Evolutionary conservation across 2,888 invertebrate genomes (phyloP).

Genomic region (Diloba caeruleocephala): DNA sequence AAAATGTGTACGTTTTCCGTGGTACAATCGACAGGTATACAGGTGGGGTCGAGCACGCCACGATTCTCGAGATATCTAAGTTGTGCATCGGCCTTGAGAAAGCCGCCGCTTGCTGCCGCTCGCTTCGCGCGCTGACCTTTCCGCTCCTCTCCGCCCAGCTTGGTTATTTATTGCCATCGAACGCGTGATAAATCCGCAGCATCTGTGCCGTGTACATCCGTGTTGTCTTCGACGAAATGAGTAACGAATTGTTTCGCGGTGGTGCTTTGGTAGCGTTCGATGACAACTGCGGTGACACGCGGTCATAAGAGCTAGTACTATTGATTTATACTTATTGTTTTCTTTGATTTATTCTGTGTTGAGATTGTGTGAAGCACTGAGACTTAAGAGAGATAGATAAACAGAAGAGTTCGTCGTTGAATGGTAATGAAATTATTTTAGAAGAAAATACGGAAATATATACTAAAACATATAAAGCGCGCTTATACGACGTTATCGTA

Average conservation of each 20-base stretch:
- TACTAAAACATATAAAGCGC: too few species aligned
- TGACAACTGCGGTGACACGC: constrained; percentile 49
- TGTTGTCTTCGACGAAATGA: constrained; percentile 69
- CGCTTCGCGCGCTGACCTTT: constrained; percentile 71
- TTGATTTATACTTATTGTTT: constrained; percentile 37
- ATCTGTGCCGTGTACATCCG: constrained; percentile 77
- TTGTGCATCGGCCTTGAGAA: constrained; percentile 82
- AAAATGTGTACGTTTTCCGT: constrained; percentile 53
- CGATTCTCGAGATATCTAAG: constrained; percentile 74
- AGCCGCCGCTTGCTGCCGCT: constrained; percentile 66
- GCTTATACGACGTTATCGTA: too few species aligned
- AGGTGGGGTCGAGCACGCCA: constrained; percentile 76
- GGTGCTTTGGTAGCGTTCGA: constrained; percentile 58
- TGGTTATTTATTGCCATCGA: constrained; percentile 78
- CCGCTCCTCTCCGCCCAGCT: constrained; percentile 69
- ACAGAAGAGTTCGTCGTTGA: constrained; percentile 4
- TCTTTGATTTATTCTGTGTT: constrained; percentile 35
- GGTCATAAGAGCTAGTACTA: constrained; percentile 36
- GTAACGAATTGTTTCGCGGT: constrained; percentile 62
- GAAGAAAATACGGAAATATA: too few species aligned
- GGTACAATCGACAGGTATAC: constrained; percentile 60
- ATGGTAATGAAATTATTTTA: not conserved
- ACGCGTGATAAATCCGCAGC: constrained; percentile 77
- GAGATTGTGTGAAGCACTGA: constrained; percentile 14
- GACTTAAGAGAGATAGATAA: constrained; percentile 5